Evolutionary conservation across 2,113 vertebrate species (phyloP), one percentile per base, ranked within the genome.

Genomic region (Entomyzon cyanotis): DNA sequence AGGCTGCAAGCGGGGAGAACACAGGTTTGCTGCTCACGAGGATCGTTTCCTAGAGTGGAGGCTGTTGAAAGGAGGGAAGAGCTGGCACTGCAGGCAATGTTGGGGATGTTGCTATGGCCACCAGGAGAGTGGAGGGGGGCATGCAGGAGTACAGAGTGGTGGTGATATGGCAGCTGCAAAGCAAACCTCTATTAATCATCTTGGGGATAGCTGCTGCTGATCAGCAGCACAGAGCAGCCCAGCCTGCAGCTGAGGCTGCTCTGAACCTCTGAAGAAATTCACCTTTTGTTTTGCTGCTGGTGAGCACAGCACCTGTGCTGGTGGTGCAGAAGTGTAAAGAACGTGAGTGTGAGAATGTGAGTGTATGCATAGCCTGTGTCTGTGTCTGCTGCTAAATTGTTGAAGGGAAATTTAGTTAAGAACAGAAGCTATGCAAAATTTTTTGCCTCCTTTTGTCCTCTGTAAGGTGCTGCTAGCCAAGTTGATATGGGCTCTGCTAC

Each of bases 41-140:
- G 62, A 49, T 58, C 33, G 25, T 19, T 83, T 88, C 59, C 68
- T 27, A 15, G 63, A 84, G 67, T 0, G 1, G 53, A 53, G 82
- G 74, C 75, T 93, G 65, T 35, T 8, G 55, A 53, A 70, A 82
- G 47, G 56, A 84, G 44, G 50, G 50, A 65, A 81, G 67, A 63
- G 42, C 46, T 67, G 59, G 78, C 24, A 4, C 55, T 22, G 22
- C n/a, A 25, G 47, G 68, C 5, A 8, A 1, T 24, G 22, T 1
- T 64, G 44, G 49, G 37, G 44, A 67, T 77, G 85, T 90, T 92
- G 90, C 92, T 81, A 93, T 93, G 90, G 90, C 42, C 84, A 90
- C 85, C 14, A 2, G 28, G 10, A 15, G 55, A 75, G 25, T 12
- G 10, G 1, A 44, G 46, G 31, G 28, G 39, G 3, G 9, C 12